Base-by-base conservation (phyloP, 2,888 invertebrate species). In the Herminia tarsipennalis region DNA sequence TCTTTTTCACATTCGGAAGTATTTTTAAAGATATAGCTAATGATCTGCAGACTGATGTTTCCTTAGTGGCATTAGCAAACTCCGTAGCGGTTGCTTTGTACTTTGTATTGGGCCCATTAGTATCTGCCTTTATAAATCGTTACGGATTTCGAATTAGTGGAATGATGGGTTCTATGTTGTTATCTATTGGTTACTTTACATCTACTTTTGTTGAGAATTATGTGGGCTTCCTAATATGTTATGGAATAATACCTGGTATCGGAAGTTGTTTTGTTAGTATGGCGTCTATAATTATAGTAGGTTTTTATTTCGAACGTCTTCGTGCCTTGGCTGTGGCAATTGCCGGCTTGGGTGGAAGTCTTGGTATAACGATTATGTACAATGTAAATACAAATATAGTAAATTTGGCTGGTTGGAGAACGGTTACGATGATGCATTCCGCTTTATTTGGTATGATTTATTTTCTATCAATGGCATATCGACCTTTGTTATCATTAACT, bases 301-400 rank as follows among this genome's bases (percentile, higher is more conserved):
- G 90, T 9, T 91, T 90, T 73, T 89, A 91, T 69, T 91, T 91
- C 65, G 88, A 89, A 62, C 84, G 61, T 59, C 62, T 84, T 17
- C 76, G 90, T 12, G 73, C 88, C 2, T 16, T 89, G 22, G 88
- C 88, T 8, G 62, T 90, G 55, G 51, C 89, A 5, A 71, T 89
- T 56, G 60, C 85, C 25, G 71, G 79, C 1, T 66, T 73, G 52
- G 90, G 90, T 29, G 86, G 88, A 12, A 86, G 88, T 70, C 20
- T 80, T 25, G 90, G 90, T n/a, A 66, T 88, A 13, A 85, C 81
- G 81, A 4, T 72, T 12, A 73, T 88, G 66, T 88, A 76, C 62
- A 81, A 81, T 25, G 21, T 84, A 32, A 89, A 90, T 63, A 36
- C 75, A 12, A 70, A 80, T 52, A 57, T 90, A 50, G 76, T 79